A percentile compares a stretch with the other conserved stretches of the same genome.
Conservation (phyloP, 2,797 vertebrate species). For the Chromobotia macracanthus region DNA sequence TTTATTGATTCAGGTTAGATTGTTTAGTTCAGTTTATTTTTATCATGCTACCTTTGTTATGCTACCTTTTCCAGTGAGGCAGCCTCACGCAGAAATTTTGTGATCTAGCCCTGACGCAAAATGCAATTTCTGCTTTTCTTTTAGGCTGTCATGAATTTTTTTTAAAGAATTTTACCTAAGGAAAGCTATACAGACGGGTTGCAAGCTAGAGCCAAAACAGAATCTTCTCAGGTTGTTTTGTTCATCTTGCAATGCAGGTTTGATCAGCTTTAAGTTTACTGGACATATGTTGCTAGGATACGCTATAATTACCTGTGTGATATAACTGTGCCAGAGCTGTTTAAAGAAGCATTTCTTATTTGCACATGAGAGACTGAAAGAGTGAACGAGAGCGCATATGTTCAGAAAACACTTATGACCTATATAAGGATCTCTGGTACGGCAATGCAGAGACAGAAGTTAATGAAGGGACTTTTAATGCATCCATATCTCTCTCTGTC, state of each 20-base stretch:
- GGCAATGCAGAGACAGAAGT: conserved; percentile 47
- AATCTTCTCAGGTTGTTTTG: no score
- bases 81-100: no score
- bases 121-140: conserved; percentile 13
- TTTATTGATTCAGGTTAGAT: no score
- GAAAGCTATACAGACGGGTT: background rate
- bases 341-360: conserved; percentile 39
- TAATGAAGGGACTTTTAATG: conserved; percentile 50
- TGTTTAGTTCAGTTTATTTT: no score
- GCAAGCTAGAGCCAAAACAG: no score
- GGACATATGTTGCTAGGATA: conserved; percentile 35
- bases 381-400: conserved; percentile 3
- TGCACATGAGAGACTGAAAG: conserved; percentile 3
- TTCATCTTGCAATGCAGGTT: conserved; percentile 21
- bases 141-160: conserved; percentile 1
- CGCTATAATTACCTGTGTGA: conserved; percentile 41
- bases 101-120: no score
- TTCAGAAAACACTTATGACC: conserved; percentile 54
- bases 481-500: conserved; percentile 40
- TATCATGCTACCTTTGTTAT: background rate
- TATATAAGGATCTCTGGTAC: conserved; percentile 57
- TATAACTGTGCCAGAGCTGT: conserved; percentile 19
- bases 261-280: conserved; percentile 41
- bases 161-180: conserved; percentile 32
- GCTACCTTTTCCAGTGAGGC: no score